These are phyloP conservation scores for Cynoglossus semilaevis DNA, from an alignment of 2,113 vertebrate genomes.

Conservation along the genomic window DNA sequence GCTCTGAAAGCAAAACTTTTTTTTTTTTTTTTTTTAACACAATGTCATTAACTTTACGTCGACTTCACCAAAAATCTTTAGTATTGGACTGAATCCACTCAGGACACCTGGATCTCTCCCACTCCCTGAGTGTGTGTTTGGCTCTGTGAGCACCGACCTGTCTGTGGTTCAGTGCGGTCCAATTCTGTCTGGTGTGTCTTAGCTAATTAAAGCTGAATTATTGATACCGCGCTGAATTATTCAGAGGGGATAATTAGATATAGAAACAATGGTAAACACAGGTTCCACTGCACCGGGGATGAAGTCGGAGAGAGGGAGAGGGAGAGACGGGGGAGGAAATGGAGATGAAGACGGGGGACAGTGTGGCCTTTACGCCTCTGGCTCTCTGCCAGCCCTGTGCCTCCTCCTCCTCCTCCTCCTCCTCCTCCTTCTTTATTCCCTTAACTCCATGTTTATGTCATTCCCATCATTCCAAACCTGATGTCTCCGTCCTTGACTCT, in stretches of 20 bases:
- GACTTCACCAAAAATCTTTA: background rate
- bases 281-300: constrained; percentile 39
- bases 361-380: constrained; percentile 54
- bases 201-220: constrained; percentile 75
- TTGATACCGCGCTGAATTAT: constrained; percentile 71
- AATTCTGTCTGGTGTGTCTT: constrained; percentile 50
- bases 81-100: background rate
- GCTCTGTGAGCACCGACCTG: constrained; percentile 13
- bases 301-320: background rate
- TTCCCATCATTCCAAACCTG: constrained; percentile 36
- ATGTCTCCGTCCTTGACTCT: constrained; percentile 60
- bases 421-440: constrained; percentile 27
- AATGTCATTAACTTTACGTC: background rate
- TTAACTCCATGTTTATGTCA: constrained; percentile 43
- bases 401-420: constrained; percentile 8
- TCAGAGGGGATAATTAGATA: constrained; percentile 66
- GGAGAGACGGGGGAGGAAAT: constrained; percentile 4
- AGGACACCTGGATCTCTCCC: background rate
- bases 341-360: constrained; percentile 20
- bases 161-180: constrained; percentile 35
- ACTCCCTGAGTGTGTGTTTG: constrained; percentile 11
- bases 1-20: background rate
- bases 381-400: constrained; percentile 37
- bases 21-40: too few species aligned
- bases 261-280: constrained; percentile 69